A percentile compares a stretch with the other conserved stretches of the same genome.
Evolutionary conservation across 2,888 invertebrate species (phyloP).

Genomic region (Laspeyria flexula): DNA sequence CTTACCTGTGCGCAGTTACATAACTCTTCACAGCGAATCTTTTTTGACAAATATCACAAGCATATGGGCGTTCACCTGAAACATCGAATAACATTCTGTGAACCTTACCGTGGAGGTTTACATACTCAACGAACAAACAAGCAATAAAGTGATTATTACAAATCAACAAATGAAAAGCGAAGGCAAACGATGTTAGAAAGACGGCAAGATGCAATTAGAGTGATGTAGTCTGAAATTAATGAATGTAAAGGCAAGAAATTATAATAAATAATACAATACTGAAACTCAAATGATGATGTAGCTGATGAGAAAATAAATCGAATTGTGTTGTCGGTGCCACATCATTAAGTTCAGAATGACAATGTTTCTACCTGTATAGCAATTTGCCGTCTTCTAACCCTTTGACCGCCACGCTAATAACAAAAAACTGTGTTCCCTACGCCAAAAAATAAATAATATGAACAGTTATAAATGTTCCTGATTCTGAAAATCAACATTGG

Average conservation of each 20-base stretch:
- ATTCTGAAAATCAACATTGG: too few species aligned
- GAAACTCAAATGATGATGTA: slow-evolving; percentile 74
- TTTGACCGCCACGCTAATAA: too few species aligned
- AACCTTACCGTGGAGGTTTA: slow-evolving; percentile 4
- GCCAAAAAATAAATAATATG: too few species aligned
- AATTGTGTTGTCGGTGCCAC: slow-evolving; percentile 81
- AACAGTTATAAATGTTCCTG: too few species aligned
- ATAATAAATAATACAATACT: slow-evolving; percentile 66
- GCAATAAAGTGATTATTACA: slow-evolving; percentile 27
- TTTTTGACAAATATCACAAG: slow-evolving; percentile 92
- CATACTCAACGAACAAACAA: slow-evolving; percentile 22
- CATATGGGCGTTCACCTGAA: slow-evolving; percentile 91
- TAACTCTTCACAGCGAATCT: slow-evolving; percentile 93
- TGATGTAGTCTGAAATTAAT: slow-evolving; percentile 78
- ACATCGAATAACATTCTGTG: slow-evolving; percentile 27
- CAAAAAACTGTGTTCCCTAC: too few species aligned
- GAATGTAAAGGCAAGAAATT: slow-evolving; percentile 69
- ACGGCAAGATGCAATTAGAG: slow-evolving; percentile 84
- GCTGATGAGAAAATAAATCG: slow-evolving; percentile 63
- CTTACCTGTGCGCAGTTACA: slow-evolving; percentile 90
- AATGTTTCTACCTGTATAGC: slow-evolving; percentile 66
- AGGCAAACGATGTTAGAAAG: slow-evolving; percentile 79
- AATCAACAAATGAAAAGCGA: slow-evolving; percentile 57
- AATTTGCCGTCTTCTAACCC: slow-evolving; percentile 84
- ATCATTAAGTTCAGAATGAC: slow-evolving; percentile 68